Base-by-base conservation (phyloP, 35 echinoderm and acorn worm genomes). In the Nesometra sesokonis region DNA sequence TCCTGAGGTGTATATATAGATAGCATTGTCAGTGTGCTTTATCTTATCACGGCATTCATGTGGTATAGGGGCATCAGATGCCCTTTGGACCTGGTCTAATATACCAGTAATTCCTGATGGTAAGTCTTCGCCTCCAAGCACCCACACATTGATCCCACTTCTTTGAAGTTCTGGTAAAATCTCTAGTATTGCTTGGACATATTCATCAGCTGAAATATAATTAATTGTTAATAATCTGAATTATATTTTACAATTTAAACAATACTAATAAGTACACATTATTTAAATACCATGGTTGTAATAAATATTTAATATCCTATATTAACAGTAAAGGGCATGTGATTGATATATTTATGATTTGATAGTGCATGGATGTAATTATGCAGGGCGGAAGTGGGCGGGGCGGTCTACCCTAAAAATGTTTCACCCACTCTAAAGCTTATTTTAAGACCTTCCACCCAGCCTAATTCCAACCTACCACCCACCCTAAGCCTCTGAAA, bases 1-100 rank as follows among this genome's bases (percentile, higher is more conserved):
- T 77, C 94, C 94, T 11, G 94, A 97, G 30, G 94, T 97, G 86
- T 89, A 97, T 9, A 93, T 97, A 37, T 93, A 93, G 52, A 27
- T 37, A 8, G 85, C 86, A 7, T 78, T 82, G 31, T 87, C 90
- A 17, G 21, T 7, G 29, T 57, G 21, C 29, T n/a, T 33, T 35
- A 81, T 35, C 35, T 40, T 81, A 8, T 87, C 39, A 5, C 86
- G 87, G 21, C 52, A 46, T 17, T 80, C 78, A 32, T 30, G 17
- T 47, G 91, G 91, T 33, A 89, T 57, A 0, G 82, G 82, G 40
- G 81, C 40, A 36, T 38, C 36, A 17, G 35, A 33, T 17, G 78
- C 81, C 17, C 38, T 78, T 38, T 38, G 77, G 32, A 80, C 36
- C 76, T 93, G 79, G 23, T 81, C 79, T 34, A 17, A 36, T 0